Percentiles rank a stretch among this genome's conserved stretches.
phyloP scores from a whole-genome alignment of 2,797 vertebrate genomes.

The Epinephelus malabaricus region DNA sequence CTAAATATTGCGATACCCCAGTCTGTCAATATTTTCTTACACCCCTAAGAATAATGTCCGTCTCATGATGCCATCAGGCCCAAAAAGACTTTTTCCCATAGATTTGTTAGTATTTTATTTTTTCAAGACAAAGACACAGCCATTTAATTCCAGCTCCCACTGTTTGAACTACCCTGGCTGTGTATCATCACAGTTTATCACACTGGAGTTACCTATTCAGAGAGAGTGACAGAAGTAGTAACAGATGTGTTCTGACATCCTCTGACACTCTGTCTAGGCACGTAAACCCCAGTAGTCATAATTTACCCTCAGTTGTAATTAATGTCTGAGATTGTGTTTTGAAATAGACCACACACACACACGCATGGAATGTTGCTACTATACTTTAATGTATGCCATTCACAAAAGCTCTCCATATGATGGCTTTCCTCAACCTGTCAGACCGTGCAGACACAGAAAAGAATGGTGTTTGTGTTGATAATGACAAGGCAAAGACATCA shows the following conservation, averaged over 20 bases:
- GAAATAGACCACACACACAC: conserved; percentile 51
- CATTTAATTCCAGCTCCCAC: not conserved
- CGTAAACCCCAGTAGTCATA: conserved; percentile 24
- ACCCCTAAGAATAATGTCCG: too few species aligned
- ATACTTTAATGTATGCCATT: not conserved
- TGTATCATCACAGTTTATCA: not conserved
- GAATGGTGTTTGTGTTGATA: conserved; percentile 47
- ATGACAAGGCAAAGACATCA: conserved; percentile 56
- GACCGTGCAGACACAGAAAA: conserved; percentile 35
- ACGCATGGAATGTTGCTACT: conserved; percentile 21
- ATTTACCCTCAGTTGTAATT: conserved; percentile 50
- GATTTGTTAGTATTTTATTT: not conserved
- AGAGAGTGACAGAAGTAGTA: not conserved
- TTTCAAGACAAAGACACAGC: not conserved
- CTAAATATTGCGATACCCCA: too few species aligned
- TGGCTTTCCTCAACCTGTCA: conserved; percentile 26
- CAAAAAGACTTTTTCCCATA: too few species aligned
- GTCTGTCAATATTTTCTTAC: too few species aligned
- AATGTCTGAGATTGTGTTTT: conserved; percentile 33
- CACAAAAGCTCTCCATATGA: conserved; percentile 15
- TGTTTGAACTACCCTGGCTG: not conserved
- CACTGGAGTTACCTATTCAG: not conserved
- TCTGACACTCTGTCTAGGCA: conserved; percentile 46
- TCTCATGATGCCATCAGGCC: too few species aligned
- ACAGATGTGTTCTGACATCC: conserved; percentile 14